Conservation (phyloP, 2,113 vertebrate genomes). For the Pungitius pungitius region DNA sequence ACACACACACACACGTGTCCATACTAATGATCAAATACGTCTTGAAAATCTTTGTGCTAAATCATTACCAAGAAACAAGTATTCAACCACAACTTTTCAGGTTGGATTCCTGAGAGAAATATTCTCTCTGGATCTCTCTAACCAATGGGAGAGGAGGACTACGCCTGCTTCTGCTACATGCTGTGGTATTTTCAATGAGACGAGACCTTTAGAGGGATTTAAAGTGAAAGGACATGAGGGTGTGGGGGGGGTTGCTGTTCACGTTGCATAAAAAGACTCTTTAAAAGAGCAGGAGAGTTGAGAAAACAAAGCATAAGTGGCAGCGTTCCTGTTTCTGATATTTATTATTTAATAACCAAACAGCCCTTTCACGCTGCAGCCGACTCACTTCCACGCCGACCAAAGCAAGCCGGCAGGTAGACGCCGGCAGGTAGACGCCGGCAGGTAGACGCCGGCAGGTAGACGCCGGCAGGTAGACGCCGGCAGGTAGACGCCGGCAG, state of each 20-base stretch:
- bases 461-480: slow-evolving; percentile 36
- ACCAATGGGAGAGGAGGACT: too few relatives aligned
- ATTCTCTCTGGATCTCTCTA: neutral
- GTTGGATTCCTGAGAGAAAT: neutral
- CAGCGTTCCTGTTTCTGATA: neutral
- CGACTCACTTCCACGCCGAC: slow-evolving; percentile 46
- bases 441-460: slow-evolving; percentile 43
- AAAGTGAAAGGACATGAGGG: slow-evolving; percentile 1
- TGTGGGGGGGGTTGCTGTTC: too few relatives aligned
- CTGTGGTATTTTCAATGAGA: slow-evolving; percentile 11
- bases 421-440: slow-evolving; percentile 47
- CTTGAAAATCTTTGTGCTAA: slow-evolving; percentile 3
- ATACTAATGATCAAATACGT: neutral
- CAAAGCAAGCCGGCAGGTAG: too few relatives aligned
- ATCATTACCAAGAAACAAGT: neutral
- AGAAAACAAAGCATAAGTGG: neutral
- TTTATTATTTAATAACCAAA: too few relatives aligned
- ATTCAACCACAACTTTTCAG: neutral
- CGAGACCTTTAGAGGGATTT: slow-evolving; percentile 10
- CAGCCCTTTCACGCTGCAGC: too few relatives aligned
- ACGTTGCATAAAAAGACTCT: too few relatives aligned
- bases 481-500: slow-evolving; percentile 51
- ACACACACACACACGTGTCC: neutral
- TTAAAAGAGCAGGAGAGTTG: neutral
- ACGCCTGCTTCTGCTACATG: too few relatives aligned